Evolutionary conservation across 1,140 invertebrate genomes (phyloP).

Genomic region (Tyrophagus putrescentiae): DNA sequence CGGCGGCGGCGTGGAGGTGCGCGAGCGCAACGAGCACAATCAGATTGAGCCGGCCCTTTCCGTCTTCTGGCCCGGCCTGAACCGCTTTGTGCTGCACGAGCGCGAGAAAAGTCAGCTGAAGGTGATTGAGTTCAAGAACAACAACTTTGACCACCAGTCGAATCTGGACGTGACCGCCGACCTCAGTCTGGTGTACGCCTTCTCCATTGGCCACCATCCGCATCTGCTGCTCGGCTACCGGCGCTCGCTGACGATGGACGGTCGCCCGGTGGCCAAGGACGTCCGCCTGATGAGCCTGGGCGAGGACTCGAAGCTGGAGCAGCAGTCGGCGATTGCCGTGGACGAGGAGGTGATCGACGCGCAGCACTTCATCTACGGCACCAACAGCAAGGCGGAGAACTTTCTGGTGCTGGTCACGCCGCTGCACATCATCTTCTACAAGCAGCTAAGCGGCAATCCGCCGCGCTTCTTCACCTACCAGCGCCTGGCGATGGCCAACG

Average conservation of each 20-base stretch:
- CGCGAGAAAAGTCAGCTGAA: no score
- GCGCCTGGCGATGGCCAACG: background rate
- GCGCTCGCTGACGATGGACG: background rate
- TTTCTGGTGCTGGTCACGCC: background rate
- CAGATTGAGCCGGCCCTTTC: no score
- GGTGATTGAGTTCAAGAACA: no score
- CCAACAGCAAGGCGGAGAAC: background rate
- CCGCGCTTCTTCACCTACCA: background rate
- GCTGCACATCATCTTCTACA: conserved; percentile 1
- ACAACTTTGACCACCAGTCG: no score
- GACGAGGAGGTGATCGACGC: background rate
- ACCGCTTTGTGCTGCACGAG: no score
- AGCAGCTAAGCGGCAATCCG: background rate
- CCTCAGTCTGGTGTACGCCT: no score
- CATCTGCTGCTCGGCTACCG: background rate
- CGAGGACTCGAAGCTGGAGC: background rate
- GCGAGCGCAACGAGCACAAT: no score
- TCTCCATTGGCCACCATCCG: no score
- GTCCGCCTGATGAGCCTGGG: background rate
- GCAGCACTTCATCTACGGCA: background rate
- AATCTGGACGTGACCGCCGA: no score
- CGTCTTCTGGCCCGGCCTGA: no score
- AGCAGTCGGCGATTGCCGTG: background rate
- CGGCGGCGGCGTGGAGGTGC: no score
- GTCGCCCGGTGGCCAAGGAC: background rate